Evolutionary conservation across 1,140 invertebrate genomes (phyloP), one percentile per base, ranked within the genome.

Genomic region (Sweltsa coloradensis): DNA sequence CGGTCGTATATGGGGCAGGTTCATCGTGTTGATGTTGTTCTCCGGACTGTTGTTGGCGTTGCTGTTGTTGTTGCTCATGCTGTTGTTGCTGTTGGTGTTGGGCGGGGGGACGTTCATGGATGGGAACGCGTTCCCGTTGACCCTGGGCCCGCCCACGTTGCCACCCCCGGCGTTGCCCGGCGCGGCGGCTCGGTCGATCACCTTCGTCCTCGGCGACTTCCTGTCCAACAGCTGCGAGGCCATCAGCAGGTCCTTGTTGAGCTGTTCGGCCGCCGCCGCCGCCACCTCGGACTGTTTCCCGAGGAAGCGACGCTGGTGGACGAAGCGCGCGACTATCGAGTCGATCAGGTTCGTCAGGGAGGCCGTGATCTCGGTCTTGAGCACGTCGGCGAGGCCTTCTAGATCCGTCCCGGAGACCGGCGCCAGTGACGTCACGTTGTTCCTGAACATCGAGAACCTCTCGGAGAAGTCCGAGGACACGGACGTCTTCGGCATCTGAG

Each of bases 331-430:
- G 36, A 95, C 75, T 42, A 92, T 86, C 7, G 81, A 85, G 64
- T 95, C 91, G 49, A 95, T 88, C n/a, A 93, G 68, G 48, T 80
- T 83, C 4, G 81, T 77, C 34, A 92, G 62, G 4, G 84, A 89
- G 43, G 86, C 78, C 13, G 83, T 83, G 47, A 95, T 85, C 71
- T 95, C 90, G 27, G 78, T 80, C 68, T 95, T 95, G 1, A 95
- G 72, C 36, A 84, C 79, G 55, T 94, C 89, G 5, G 88, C 86
- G 34, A 94, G 68, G 40, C 84, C 82, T 65, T 94, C 87, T 2
- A 93, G 69, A 59, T 92, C 89, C 13, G 79, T 72, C 21, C 77
- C 79, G 1, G 77, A 78, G 51, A 81, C 73, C 24, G 79, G 69
- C 39, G 75, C 65, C 1, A 76, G 75, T 11, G 49, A 56, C 4